Base-by-base conservation (phyloP, 1,140 invertebrate species). In the Caenorhabditis remanei region DNA sequence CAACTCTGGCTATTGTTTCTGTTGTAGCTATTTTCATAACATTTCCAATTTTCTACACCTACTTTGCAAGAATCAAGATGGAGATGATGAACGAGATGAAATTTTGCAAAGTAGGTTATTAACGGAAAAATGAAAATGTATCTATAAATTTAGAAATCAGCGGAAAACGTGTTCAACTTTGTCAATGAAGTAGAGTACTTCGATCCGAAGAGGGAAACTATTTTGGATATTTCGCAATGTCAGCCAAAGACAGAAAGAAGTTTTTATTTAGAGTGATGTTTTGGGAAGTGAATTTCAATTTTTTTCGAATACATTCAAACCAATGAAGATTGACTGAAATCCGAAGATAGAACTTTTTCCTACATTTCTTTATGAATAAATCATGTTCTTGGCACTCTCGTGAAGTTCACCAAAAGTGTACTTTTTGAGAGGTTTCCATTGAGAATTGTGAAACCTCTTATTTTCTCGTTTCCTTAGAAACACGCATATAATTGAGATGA, bases 161-260 rank as follows among this genome's bases (percentile, higher is more conserved):
- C 71, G 2, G 46, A 50, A 11, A 79, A 79, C 14, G 71, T 79
- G 43, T 79, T 79, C 46, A 24, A 79, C 46, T 79, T 79, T 50
- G 71, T 79, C 46, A 79, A 79, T 50, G 46, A 79, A 50, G 71
- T 79, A 11, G 46, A 24, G 14, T 79, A 79, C n/a, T 79, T 46
- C 41, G 71, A 79, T 21, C 71, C 46, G 41, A 79, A 53, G 21
- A 13, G 71, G 53, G 71, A 50, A 13, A 8, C 5, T 11, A 3
- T 48, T 24, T 13, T 79, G 16, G 71, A 79, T 53, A 79, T 79
- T 79, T 50, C 71, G n/a, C 71, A 79, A 50, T 79, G 71, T n/a
- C 71, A 79, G 53, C 21, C 6, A 24, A 79, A n/a, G 9, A 32
- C 43, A 2, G 21, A 48, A 24, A 79, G 21, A 79, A 79, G 71